Evolutionary conservation across 2,888 invertebrate genomes (phyloP), one percentile per base, ranked within the genome.

Genomic region (Caenorhabditis parvicauda): DNA sequence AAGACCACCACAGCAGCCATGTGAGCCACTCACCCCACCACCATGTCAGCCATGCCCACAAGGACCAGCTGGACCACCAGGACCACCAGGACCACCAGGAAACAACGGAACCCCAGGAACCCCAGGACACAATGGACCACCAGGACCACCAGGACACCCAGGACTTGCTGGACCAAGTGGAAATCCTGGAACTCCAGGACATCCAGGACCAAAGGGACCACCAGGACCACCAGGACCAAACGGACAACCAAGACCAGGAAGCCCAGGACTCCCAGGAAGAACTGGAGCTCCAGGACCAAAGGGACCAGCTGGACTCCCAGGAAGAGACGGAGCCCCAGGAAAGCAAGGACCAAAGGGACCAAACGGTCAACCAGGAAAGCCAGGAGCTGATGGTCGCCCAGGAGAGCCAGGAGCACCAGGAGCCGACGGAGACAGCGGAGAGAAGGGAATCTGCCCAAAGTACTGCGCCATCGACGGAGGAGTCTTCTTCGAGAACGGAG

Each of bases 401-500:
- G 63, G 63, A 55, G 51, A 64, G 39, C 63, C 63, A 46, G 63
- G 63, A 56, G n/a, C 52, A 14, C 50, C 63, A 17, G 63, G 63
- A 55, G 46, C 39, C 50, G 58, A 62, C 9, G 62, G 62, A 47
- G 22, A 38, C 25, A 47, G 43, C 25, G 62, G 62, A 54, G 57
- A 57, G 62, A 54, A 54, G 46, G 68, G 68, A 55, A 68, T 68
- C 64, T 68, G 68, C 48, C 68, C 68, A 22, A 68, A 68, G 44
- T 57, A 57, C 27, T 75, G 75, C 53, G 75, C 75, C 54, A 51
- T 51, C 32, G 51, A 51, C 41, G 51, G 51, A 19, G 51, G 51
- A 42, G 51, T 51, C 35, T 51, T 75, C 72, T 75, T 75, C 70
- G 75, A 77, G 61, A 76, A 77, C 63, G 77, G 77, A 64, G 75